phyloP scores from a whole-genome alignment of 2,888 invertebrate genomes.

The Dryocosmus kuriphilus region DNA sequence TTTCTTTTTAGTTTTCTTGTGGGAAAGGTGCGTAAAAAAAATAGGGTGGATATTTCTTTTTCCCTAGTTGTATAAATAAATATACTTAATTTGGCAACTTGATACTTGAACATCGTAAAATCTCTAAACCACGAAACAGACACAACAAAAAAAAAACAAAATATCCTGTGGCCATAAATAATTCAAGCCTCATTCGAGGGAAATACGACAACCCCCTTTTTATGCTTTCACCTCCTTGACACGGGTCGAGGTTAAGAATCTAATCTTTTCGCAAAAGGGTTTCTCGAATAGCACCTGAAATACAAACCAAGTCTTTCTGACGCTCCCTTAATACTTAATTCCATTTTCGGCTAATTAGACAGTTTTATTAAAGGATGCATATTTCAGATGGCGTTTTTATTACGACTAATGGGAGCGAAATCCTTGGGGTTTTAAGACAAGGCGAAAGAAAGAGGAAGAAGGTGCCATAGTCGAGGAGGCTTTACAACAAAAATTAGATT shows the following conservation, averaged over 20 bases:
- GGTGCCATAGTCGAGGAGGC: conserved; percentile 53
- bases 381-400: conserved; percentile 77
- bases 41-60: neutral
- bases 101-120: neutral
- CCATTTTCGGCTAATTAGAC: conserved; percentile 77
- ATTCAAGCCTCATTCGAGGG: conserved; percentile 65
- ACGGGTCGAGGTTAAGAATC: conserved; percentile 33
- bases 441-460: neutral
- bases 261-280: conserved; percentile 52
- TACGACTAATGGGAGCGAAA: conserved; percentile 74
- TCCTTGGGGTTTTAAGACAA: conserved; percentile 23
- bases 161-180: conserved; percentile 70
- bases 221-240: neutral
- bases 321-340: conserved; percentile 76
- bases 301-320: conserved; percentile 60
- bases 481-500: conserved; percentile 75
- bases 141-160: conserved; percentile 51
- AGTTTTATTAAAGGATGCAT: conserved; percentile 77
- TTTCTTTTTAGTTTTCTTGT: neutral
- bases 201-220: conserved; percentile 47
- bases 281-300: conserved; percentile 56
- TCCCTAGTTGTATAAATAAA: too few relatives aligned
- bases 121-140: neutral
- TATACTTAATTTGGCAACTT: too few relatives aligned
- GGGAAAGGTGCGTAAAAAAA: neutral